Percentiles rank a stretch among this genome's conserved stretches.
phyloP scores from a whole-genome alignment of 1,140 invertebrate species.

The Euura saliciscinereae region DNA sequence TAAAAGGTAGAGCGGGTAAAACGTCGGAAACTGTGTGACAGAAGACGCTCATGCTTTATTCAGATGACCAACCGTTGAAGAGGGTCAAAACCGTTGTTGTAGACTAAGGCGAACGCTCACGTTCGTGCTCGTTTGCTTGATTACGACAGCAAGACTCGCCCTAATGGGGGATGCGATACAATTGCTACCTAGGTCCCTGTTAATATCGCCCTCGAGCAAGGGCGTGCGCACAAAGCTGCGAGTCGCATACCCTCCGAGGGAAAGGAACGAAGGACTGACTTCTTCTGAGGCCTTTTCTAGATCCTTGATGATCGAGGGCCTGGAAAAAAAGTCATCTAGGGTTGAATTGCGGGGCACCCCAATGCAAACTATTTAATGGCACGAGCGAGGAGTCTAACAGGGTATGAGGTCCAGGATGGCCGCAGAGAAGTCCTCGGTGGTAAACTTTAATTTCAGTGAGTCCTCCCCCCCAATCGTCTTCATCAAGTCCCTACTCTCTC shows the following conservation, averaged over 20 bases:
- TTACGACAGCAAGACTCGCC: neutral
- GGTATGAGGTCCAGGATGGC: neutral
- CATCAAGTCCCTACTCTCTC: neutral
- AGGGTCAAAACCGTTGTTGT: slow-evolving; percentile 18
- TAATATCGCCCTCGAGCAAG: neutral
- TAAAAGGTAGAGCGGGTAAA: neutral
- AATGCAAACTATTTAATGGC: slow-evolving; percentile 4
- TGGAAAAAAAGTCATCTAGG: neutral
- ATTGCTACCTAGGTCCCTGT: no score
- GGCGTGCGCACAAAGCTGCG: neutral
- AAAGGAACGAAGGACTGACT: slow-evolving; percentile 9
- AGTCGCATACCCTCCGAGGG: neutral
- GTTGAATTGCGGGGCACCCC: neutral
- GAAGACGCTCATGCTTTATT: slow-evolving; percentile 46
- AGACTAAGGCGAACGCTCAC: neutral
- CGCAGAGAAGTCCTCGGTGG: neutral
- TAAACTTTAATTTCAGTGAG: neutral
- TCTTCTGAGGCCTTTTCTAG: slow-evolving; percentile 6
- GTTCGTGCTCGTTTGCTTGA: neutral
- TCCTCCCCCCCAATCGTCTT: neutral
- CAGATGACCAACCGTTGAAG: slow-evolving; percentile 39
- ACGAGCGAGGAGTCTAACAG: slow-evolving; percentile 15
- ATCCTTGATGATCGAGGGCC: neutral
- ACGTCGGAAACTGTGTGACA: neutral
- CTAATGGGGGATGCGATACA: no score